A percentile compares a stretch with the other conserved stretches of the same genome.
These are phyloP conservation scores for Ylistrum balloti DNA, from an alignment of 1,140 invertebrate species.

Conservation along the genomic window DNA sequence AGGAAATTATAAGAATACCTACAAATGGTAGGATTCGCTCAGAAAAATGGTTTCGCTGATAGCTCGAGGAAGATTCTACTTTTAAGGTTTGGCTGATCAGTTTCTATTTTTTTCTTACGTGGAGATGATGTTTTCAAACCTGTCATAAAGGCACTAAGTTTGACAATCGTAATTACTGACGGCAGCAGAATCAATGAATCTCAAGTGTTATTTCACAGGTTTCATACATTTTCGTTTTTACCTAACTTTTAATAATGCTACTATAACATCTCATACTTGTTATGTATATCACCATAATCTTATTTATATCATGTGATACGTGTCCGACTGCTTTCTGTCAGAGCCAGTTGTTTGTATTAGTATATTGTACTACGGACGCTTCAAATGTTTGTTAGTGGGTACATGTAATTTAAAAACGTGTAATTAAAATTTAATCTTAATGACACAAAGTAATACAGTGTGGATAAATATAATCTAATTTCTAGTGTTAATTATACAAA, in stretches of 20 bases:
- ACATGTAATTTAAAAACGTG: too few species aligned
- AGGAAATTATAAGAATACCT: constrained; percentile 19
- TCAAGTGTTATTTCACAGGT: background rate
- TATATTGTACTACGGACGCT: too few species aligned
- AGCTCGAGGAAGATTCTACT: background rate
- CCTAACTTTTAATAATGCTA: background rate
- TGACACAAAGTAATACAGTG: too few species aligned
- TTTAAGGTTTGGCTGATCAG: background rate
- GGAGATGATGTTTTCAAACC: background rate
- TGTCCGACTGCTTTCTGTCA: too few species aligned
- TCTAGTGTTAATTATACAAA: too few species aligned
- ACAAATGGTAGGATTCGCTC: constrained; percentile 26
- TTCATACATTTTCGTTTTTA: background rate
- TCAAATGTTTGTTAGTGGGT: too few species aligned
- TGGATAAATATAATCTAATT: too few species aligned
- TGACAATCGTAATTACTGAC: background rate
- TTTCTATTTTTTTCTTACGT: background rate
- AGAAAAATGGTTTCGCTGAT: background rate
- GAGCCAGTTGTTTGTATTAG: too few species aligned
- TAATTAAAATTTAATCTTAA: too few species aligned
- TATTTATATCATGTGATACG: too few species aligned
- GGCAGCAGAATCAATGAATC: background rate
- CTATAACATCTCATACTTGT: background rate
- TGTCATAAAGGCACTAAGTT: background rate
- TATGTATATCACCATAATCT: background rate